These are phyloP conservation scores for Antechinus stuartii DNA, from an alignment of 2,113 vertebrate genomes.

Conservation along the genomic window DNA sequence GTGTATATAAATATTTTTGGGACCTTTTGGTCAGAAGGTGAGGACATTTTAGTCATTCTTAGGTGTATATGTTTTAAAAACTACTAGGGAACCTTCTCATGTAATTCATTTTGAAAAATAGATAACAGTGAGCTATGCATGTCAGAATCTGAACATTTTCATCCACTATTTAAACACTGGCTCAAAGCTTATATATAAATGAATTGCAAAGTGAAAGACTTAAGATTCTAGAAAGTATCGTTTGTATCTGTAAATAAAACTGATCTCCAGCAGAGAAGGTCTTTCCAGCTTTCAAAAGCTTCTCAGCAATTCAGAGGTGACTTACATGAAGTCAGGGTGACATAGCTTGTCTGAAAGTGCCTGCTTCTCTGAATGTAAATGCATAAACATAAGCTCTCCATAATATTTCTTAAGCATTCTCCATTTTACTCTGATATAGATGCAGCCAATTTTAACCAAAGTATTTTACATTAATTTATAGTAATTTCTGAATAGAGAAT, in stretches of 20 bases:
- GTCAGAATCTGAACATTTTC: not conserved
- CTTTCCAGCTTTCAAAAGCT: not conserved
- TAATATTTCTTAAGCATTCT: not conserved
- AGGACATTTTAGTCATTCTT: not conserved
- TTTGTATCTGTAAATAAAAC: conserved; percentile 1
- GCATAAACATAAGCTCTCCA: not conserved
- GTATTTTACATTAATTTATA: not conserved
- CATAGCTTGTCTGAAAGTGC: not conserved
- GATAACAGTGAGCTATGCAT: not conserved
- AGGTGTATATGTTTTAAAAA: conserved; percentile 20
- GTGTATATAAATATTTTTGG: not conserved
- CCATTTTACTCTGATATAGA: not conserved
- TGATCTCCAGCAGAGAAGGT: not conserved
- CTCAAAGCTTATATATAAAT: not conserved
- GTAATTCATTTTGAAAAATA: not conserved
- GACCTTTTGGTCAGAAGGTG: not conserved
- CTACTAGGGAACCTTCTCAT: not conserved
- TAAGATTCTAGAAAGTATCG: conserved; percentile 17
- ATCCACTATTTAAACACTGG: conserved; percentile 25
- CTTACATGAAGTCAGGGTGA: not conserved
- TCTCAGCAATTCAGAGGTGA: not conserved
- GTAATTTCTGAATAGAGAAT: conserved; percentile 1
- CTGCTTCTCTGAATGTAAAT: conserved; percentile 23
- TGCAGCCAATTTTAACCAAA: conserved; percentile 18
- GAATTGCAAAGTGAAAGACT: conserved; percentile 31